A percentile compares a stretch with the other conserved stretches of the same genome.
Conservation (phyloP, 2,797 vertebrate genomes). For the Atherinosoma microstoma region DNA sequence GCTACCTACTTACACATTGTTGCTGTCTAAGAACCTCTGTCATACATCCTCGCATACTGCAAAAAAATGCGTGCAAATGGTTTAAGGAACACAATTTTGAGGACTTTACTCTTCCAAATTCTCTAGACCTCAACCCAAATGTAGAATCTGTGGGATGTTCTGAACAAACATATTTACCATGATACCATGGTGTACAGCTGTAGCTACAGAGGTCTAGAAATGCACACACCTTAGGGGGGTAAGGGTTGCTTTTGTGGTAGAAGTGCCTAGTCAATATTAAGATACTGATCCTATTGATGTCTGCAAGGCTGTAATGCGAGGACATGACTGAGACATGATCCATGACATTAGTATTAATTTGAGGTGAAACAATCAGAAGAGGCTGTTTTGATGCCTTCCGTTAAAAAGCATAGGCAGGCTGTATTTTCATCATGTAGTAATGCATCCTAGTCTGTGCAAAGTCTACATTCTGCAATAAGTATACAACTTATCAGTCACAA, state of each 20-base stretch:
- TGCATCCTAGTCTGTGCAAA: no score
- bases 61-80: neutral
- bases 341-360: neutral
- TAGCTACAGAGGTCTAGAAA: neutral
- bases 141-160: neutral
- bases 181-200: neutral
- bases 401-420: no score
- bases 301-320: slow-evolving; percentile 16
- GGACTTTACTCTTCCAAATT: no score
- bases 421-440: neutral
- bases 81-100: neutral
- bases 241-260: slow-evolving; percentile 22
- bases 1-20: neutral
- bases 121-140: neutral
- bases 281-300: neutral
- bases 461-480: no score
- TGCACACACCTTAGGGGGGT: neutral
- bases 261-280: neutral
- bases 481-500: neutral
- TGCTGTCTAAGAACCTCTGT: no score
- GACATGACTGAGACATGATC: slow-evolving; percentile 12
- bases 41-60: neutral
- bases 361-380: neutral
- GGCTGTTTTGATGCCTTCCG: neutral
- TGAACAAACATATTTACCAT: neutral